A percentile compares a stretch with the other conserved stretches of the same genome.
These are phyloP conservation scores for Tribolium castaneum DNA, from an alignment of 1,140 invertebrate species.

Conservation along the genomic window DNA sequence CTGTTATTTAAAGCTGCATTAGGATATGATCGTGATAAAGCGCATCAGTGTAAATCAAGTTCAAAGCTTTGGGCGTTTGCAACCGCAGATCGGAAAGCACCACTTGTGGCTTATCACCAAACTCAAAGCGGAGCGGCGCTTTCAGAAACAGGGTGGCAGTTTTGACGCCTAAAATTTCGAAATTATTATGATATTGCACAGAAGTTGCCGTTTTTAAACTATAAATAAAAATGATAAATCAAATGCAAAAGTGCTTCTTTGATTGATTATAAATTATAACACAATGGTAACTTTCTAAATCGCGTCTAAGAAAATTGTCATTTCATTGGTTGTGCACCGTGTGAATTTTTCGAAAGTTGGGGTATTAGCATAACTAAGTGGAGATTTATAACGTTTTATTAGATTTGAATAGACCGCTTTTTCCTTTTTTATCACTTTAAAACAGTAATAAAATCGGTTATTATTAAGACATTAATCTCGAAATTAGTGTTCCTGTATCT, in stretches of 20 bases:
- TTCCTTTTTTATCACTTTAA: not conserved
- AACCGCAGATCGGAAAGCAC: constrained; percentile 39
- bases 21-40: constrained; percentile 50
- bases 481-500: constrained; percentile 10
- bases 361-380: too few relatives aligned
- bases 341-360: not conserved
- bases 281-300: too few relatives aligned
- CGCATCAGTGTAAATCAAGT: constrained; percentile 55
- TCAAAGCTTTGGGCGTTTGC: constrained; percentile 44
- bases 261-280: too few relatives aligned
- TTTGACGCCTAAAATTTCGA: too few relatives aligned
- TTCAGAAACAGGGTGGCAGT: not conserved
- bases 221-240: too few relatives aligned
- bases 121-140: not conserved
- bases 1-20: constrained; percentile 53
- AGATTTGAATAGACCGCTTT: not conserved
- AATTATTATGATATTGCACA: too few relatives aligned
- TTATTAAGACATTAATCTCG: constrained; percentile 22
- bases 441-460: not conserved
- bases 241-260: too few relatives aligned
- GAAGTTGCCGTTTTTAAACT: too few relatives aligned
- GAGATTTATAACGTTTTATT: too few relatives aligned
- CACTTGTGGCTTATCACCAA: constrained; percentile 10
- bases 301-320: too few relatives aligned
- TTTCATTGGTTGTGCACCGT: too few relatives aligned